Evolutionary conservation across 2,113 vertebrate species (phyloP).

Genomic region (Xenopus tropicalis): DNA sequence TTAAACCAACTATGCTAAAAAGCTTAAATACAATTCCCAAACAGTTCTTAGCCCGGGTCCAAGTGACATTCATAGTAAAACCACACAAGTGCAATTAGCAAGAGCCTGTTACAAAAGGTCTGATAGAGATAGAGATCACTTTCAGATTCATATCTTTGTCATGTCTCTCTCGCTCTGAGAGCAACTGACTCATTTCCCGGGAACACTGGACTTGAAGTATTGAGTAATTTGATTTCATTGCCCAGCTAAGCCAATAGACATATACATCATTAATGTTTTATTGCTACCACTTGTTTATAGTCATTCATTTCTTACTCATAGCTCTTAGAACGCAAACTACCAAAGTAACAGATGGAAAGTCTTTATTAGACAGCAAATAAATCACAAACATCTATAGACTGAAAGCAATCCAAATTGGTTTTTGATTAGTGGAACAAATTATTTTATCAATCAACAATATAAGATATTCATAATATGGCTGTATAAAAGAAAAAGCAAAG

Average conservation of each 20-base stretch:
- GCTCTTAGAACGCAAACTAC: too few relatives aligned
- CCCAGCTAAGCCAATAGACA: conserved; percentile 16
- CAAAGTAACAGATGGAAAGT: too few relatives aligned
- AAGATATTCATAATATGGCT: too few relatives aligned
- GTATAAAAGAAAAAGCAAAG: too few relatives aligned
- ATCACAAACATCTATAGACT: too few relatives aligned
- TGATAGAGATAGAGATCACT: background rate
- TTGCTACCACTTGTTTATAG: background rate
- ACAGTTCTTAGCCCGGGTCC: too few relatives aligned
- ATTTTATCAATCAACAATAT: too few relatives aligned
- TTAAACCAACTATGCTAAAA: too few relatives aligned
- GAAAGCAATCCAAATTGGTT: too few relatives aligned
- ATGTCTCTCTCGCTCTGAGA: conserved; percentile 7
- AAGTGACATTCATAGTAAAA: background rate
- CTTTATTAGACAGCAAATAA: too few relatives aligned
- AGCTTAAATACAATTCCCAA: too few relatives aligned
- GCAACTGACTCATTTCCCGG: conserved; percentile 35
- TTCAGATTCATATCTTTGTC: conserved; percentile 37
- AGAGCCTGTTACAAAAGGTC: conserved; percentile 1
- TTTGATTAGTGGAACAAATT: too few relatives aligned
- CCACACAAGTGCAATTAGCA: conserved; percentile 17
- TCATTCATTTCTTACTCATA: background rate
- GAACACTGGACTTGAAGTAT: background rate
- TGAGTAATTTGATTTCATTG: conserved; percentile 23
- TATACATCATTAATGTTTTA: conserved; percentile 27